These are phyloP conservation scores for Piaya cayana DNA, from an alignment of 2,113 vertebrate genomes.

Conservation along the genomic window DNA sequence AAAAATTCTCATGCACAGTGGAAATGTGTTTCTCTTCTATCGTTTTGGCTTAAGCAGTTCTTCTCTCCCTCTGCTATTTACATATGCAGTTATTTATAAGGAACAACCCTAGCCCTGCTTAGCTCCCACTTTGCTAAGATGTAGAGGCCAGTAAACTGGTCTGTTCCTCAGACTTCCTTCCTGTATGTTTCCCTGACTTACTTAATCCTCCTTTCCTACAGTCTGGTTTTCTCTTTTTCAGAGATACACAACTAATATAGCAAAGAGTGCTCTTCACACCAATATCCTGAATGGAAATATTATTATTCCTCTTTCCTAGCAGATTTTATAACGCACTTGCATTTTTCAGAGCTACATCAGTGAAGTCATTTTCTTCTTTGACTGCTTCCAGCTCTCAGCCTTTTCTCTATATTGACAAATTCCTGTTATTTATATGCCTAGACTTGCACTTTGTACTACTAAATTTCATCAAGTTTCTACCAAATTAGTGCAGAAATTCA, in stretches of 20 bases:
- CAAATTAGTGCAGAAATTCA: neutral
- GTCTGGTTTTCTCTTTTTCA: neutral
- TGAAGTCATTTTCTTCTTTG: neutral
- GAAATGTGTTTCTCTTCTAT: neutral
- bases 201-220: neutral
- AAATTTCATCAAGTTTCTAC: neutral
- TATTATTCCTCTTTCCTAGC: neutral
- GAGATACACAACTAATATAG: neutral
- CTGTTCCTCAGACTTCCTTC: neutral
- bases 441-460: neutral
- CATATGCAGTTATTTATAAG: neutral
- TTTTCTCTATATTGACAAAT: neutral
- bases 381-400: neutral
- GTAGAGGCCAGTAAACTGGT: rapidly evolving
- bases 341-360: neutral
- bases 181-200: neutral
- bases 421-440: neutral
- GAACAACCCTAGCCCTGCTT: neutral
- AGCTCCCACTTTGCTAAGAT: neutral
- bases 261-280: neutral
- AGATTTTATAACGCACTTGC: neutral
- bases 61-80: neutral
- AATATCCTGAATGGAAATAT: neutral
- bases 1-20: neutral
- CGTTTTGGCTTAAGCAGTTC: neutral